A percentile compares a stretch with the other conserved stretches of the same genome.
Evolutionary conservation across 2,888 invertebrate genomes (phyloP).

Genomic region (Cetonia aurata): DNA sequence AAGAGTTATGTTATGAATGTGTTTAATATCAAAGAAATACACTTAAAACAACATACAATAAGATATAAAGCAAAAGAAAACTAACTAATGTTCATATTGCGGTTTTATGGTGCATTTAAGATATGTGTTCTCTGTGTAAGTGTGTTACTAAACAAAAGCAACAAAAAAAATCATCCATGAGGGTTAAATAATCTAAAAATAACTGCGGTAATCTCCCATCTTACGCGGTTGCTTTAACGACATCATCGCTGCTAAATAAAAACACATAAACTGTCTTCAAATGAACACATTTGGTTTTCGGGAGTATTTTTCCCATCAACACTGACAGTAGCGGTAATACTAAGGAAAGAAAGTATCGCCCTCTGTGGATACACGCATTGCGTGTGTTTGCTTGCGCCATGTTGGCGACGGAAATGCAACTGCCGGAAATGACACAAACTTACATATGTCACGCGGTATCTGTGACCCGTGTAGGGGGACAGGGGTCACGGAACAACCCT

Average conservation of each 20-base stretch:
- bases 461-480: constrained; percentile 50
- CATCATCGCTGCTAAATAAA: constrained; percentile 11
- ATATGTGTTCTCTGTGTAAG: not conserved
- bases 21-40: too few relatives aligned
- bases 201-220: constrained; percentile 24
- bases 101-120: too few relatives aligned
- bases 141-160: not conserved
- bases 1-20: too few relatives aligned
- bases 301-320: too few relatives aligned
- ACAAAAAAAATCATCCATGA: constrained; percentile 21
- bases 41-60: too few relatives aligned
- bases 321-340: too few relatives aligned
- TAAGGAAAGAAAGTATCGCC: too few relatives aligned
- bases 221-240: not conserved
- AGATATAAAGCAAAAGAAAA: too few relatives aligned
- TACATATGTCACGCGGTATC: constrained; percentile 54
- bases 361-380: not conserved
- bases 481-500: constrained; percentile 34
- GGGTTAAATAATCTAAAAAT: constrained; percentile 26
- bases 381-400: constrained; percentile 11
- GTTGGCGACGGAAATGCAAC: constrained; percentile 43
- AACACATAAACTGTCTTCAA: not conserved
- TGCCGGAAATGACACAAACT: constrained; percentile 55
- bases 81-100: too few relatives aligned
- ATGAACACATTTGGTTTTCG: too few relatives aligned